A percentile compares a stretch with the other conserved stretches of the same genome.
phyloP scores from a whole-genome alignment of 2,797 vertebrate genomes.

The Galago senegalensis region DNA sequence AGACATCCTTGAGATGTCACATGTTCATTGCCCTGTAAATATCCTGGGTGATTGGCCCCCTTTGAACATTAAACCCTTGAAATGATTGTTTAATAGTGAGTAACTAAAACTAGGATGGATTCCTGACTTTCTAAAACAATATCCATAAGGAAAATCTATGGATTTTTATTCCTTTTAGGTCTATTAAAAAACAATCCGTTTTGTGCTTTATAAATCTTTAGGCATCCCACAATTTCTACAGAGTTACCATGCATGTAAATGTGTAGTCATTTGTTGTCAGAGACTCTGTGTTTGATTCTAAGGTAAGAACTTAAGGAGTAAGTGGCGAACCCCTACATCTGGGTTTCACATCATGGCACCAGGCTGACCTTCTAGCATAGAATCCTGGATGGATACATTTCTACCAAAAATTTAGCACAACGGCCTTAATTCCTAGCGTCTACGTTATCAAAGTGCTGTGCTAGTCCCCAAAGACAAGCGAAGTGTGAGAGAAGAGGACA shows the following conservation, averaged over 20 bases:
- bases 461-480: neutral
- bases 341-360: neutral
- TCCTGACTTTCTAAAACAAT: neutral
- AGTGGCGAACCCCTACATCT: neutral
- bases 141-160: neutral
- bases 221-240: neutral
- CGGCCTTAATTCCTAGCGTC: neutral
- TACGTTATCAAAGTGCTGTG: neutral
- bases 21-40: constrained; percentile 8
- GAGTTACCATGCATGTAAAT: neutral
- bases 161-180: constrained; percentile 40
- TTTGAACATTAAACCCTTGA: constrained; percentile 13
- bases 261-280: neutral
- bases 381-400: neutral
- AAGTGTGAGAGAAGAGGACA: neutral
- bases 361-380: neutral
- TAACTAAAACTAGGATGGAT: neutral
- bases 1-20: constrained; percentile 3
- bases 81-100: neutral
- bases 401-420: neutral
- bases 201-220: constrained; percentile 6
- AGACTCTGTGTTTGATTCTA: neutral
- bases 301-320: neutral
- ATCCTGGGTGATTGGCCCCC: neutral
- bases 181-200: neutral